These are phyloP conservation scores for Yponomeuta malinellus DNA, from an alignment of 2,888 invertebrate genomes.

Conservation along the genomic window DNA sequence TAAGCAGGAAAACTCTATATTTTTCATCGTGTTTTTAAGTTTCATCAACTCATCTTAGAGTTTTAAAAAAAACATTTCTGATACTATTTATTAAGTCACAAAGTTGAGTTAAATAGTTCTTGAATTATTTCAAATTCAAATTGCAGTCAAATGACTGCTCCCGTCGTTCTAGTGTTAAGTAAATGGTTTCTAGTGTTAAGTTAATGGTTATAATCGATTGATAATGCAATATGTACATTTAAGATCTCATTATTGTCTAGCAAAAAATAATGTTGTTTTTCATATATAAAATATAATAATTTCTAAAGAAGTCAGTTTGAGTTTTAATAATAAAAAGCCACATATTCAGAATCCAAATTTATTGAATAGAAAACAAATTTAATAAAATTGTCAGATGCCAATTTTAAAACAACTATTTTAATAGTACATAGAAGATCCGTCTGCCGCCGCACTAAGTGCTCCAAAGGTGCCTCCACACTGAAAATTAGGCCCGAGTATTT, in stretches of 20 bases:
- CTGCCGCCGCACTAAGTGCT: conserved; percentile 20
- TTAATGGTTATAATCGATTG: no score
- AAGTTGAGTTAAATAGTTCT: no score
- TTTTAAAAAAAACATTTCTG: no score
- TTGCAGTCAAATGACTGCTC: no score
- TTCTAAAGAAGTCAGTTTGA: background rate
- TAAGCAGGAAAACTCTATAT: no score
- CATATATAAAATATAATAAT: background rate
- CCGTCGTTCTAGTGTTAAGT: no score
- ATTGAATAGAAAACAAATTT: conserved; percentile 74
- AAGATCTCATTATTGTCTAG: background rate
- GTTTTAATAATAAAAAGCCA: background rate
- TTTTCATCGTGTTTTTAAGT: no score
- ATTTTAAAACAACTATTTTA: conserved; percentile 64
- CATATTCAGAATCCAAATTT: conserved; percentile 64
- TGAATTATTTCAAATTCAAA: no score
- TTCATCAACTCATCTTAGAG: no score
- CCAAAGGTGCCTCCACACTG: conserved; percentile 11
- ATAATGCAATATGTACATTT: background rate
- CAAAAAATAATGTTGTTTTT: background rate
- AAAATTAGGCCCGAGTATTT: conserved; percentile 16
- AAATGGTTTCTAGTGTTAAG: no score
- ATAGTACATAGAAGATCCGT: conserved; percentile 45
- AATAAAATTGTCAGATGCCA: conserved; percentile 69
- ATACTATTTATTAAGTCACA: no score